Base-by-base conservation (phyloP, 2,888 invertebrate species). In the Geophilus truncorum region DNA sequence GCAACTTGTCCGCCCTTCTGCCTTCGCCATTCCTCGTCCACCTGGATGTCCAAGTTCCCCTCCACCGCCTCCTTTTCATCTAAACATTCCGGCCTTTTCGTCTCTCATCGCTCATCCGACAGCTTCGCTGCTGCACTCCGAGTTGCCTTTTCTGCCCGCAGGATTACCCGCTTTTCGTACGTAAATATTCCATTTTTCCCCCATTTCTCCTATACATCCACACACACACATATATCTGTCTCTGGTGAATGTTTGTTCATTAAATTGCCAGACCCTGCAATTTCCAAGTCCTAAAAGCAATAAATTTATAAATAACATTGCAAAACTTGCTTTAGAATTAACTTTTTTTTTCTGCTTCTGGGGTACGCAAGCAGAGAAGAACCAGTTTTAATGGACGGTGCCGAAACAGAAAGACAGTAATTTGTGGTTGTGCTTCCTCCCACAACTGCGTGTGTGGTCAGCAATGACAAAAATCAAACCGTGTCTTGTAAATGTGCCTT, bases 161-260 rank as follows among this genome's bases (percentile, higher is more conserved):
- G 79, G 79, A 79, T 51, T 79, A 7, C 79, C 79, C 15, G 79
- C 79, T 12, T 79, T 79, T 25, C 25, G 79, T 79, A 79, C 45
- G 79, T 79, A 23, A 2, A 18, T 18, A 18, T 57, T 9, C 18
- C 51, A 18, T 51, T 51, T 7, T 5, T 34, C 34, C n/a, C n/a
- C n/a, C n/a, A n/a, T n/a, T n/a, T n/a, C n/a, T n/a, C n/a, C n/a
- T n/a, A n/a, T n/a, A n/a, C n/a, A n/a, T n/a, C n/a, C n/a, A n/a
- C n/a, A n/a, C n/a, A n/a, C n/a, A n/a, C n/a, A n/a, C n/a, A n/a
- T n/a, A n/a, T n/a, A n/a, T n/a, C n/a, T n/a, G n/a, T n/a, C n/a
- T n/a, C n/a, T n/a, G n/a, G n/a, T n/a, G n/a, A n/a, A n/a, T n/a
- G n/a, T n/a, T n/a, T n/a, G n/a, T n/a, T n/a, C n/a, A n/a, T n/a